Evolutionary conservation across 2,888 invertebrate species (phyloP).

Genomic region (Cataglyphis livida): DNA sequence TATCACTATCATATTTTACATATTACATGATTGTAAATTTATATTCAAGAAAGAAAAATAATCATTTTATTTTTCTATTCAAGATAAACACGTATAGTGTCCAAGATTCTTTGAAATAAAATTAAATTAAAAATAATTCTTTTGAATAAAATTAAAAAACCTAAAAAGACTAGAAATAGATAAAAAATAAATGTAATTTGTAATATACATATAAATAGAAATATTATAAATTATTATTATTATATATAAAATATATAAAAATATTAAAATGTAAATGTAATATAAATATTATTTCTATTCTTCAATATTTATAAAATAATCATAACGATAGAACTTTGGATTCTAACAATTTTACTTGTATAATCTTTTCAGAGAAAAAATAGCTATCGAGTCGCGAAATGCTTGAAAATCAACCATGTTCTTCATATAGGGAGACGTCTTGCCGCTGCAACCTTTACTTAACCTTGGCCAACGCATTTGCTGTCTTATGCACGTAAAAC

Average conservation of each 20-base stretch:
- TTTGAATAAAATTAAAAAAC: not conserved
- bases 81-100: not conserved
- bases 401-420: not conserved
- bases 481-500: constrained; percentile 7
- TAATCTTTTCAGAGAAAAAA: not conserved
- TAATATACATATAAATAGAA: not conserved
- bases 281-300: not conserved
- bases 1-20: not conserved
- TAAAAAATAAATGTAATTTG: too few relatives aligned
- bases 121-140: not conserved
- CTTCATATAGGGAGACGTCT: not conserved
- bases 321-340: not conserved
- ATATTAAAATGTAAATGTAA: not conserved
- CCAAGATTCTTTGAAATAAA: not conserved
- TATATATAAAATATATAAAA: not conserved
- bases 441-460: not conserved
- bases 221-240: not conserved
- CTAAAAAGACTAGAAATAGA: not conserved
- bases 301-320: not conserved
- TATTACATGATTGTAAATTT: not conserved
- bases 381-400: not conserved
- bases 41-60: not conserved
- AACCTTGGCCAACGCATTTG: not conserved
- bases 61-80: not conserved
- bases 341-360: not conserved